These are phyloP conservation scores for Dermochelys coriacea DNA, from an alignment of 2,797 vertebrate genomes.

Conservation along the genomic window DNA sequence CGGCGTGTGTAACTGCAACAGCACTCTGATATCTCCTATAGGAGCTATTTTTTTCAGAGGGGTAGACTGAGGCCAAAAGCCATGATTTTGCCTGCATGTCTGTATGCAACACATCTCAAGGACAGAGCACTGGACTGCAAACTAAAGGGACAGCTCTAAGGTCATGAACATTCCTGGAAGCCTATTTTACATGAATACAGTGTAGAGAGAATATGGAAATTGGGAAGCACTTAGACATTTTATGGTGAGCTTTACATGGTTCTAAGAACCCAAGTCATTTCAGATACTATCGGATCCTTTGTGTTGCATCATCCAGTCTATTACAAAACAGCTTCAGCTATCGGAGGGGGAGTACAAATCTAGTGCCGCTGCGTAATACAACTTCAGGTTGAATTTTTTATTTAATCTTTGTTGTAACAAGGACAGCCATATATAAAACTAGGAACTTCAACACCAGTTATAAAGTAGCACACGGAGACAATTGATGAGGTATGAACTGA, in stretches of 20 bases:
- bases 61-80: constrained; percentile 66
- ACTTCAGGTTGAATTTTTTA: constrained; percentile 39
- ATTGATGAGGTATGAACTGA: neutral
- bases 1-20: neutral
- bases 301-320: constrained; percentile 45
- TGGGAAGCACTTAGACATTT: constrained; percentile 45
- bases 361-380: constrained; percentile 24
- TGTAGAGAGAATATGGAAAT: constrained; percentile 71
- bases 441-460: neutral
- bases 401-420: neutral
- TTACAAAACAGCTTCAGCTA: constrained; percentile 57
- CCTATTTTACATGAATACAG: constrained; percentile 71
- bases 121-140: constrained; percentile 79
- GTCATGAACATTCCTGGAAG: constrained; percentile 76
- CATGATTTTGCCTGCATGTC: constrained; percentile 71
- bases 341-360: constrained; percentile 25
- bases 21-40: constrained; percentile 5
- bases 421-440: constrained; percentile 11
- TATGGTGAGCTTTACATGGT: constrained; percentile 53
- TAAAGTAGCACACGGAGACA: neutral
- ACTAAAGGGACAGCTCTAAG: constrained; percentile 80
- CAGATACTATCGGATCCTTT: constrained; percentile 65
- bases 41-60: constrained; percentile 49
- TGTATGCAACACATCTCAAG: constrained; percentile 73
- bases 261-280: constrained; percentile 51